Percentiles rank a stretch among this genome's conserved stretches.
Conservation (phyloP, 2,113 vertebrate genomes). For the Uropsilus gracilis region DNA sequence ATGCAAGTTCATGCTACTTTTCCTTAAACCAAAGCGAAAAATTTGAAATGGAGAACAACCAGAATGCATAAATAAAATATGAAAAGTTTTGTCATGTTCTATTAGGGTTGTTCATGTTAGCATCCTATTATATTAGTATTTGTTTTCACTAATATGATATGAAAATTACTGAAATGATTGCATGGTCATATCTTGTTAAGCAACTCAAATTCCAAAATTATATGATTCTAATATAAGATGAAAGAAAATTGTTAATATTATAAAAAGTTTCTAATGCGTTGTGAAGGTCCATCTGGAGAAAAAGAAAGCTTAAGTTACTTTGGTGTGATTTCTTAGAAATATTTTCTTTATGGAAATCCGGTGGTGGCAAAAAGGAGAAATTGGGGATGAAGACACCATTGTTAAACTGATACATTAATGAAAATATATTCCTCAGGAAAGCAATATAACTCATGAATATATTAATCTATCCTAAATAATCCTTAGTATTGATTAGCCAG, state of each 20-base stretch:
- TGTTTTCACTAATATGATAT: slow-evolving; percentile 80
- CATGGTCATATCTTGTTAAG: slow-evolving; percentile 75
- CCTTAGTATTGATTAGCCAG: neutral
- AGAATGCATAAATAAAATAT: slow-evolving; percentile 69
- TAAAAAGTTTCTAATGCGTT: slow-evolving; percentile 71
- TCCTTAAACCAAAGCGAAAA: slow-evolving; percentile 62
- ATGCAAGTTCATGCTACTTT: slow-evolving; percentile 36
- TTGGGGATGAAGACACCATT: neutral
- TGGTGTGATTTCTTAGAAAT: slow-evolving; percentile 54
- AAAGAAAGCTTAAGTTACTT: slow-evolving; percentile 47
- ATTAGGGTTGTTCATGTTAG: slow-evolving; percentile 66
- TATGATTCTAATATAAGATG: slow-evolving; percentile 71
- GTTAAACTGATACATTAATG: neutral
- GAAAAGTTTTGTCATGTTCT: slow-evolving; percentile 64
- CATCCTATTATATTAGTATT: slow-evolving; percentile 71
- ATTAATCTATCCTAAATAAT: neutral
- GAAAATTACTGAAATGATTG: slow-evolving; percentile 81
- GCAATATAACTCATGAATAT: neutral
- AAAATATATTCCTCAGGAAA: slow-evolving; percentile 4
- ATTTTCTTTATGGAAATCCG: slow-evolving; percentile 58
- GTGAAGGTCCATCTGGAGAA: slow-evolving; percentile 11
- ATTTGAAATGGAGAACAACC: slow-evolving; percentile 57
- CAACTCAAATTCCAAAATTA: slow-evolving; percentile 74
- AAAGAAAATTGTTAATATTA: slow-evolving; percentile 73
- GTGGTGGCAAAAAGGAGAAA: slow-evolving; percentile 53